Evolutionary conservation across 2,113 vertebrate species (phyloP), one percentile per base, ranked within the genome.

Genomic region (Ciconia stormi): DNA sequence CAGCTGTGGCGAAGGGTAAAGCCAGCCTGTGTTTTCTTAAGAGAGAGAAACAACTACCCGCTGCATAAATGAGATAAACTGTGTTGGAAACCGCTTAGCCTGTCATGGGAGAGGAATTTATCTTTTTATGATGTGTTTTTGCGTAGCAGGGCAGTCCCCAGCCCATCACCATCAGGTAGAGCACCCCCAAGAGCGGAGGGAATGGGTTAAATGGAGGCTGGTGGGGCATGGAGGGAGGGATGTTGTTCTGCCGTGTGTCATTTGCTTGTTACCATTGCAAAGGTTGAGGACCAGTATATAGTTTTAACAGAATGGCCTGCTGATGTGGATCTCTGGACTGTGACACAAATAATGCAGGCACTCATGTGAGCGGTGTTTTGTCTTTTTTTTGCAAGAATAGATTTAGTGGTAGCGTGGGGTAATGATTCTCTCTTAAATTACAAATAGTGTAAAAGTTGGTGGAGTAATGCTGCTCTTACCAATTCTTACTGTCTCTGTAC

Each of bases 121-220:
- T 17, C 1, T 8, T 34, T 42, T 47, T 20, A 1, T 21, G 34
- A 4, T 16, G 50, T 10, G 23, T 58, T 46, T 46, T 25, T 47
- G 59, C 23, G 0, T 6, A 12, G 55, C 49, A 36, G 63, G 59
- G 32, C 22, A 16, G 13, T 36, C n/a, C 22, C 65, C 58, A 46
- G 38, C 52, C 15, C 18, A 1, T 26, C 50, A 6, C 5, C 2
- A 10, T 21, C 9, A 4, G 56, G 22, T 3, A 2, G 42, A 69
- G 16, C 59, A 26, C 4, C 44, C 26, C 18, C 13, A 1, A 0
- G 0, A 30, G 8, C 6, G 3, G 9, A 36, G 38, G 52, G 22
- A 25, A 11, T 1, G 66, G 49, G 32, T 42, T 46, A 14, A 19
- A 2, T 2, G 17, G 36, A 6, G 49, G 36, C 20, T 22, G 52